Evolutionary conservation across 2,113 vertebrate genomes (phyloP), one percentile per base, ranked within the genome.

Genomic region (Irena cyanogastra): DNA sequence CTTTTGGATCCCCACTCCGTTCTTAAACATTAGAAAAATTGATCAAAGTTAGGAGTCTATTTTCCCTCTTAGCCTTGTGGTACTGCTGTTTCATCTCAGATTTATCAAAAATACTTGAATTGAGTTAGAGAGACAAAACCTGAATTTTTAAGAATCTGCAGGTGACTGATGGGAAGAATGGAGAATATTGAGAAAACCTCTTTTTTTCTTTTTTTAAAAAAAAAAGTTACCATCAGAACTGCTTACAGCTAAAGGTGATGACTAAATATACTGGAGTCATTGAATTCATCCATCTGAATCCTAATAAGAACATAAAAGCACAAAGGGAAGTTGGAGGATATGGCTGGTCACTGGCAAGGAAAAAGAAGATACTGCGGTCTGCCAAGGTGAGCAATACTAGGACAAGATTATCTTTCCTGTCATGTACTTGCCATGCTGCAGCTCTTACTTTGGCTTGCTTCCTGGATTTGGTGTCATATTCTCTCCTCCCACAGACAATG

Each of bases 381-480:
- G 13, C 50, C 5, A 11, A 91, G 39, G 74, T 82, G 65, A 89
- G 64, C 0, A 0, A 37, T 2, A 2, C 65, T 82, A 64, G 60
- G 81, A 69, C 13, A n/a, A 47, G 52, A 78, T 95, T 95, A 37
- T 57, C 57, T 93, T 96, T 89, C 75, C 65, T 94, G 77, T 75
- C 66, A 69, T 76, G 85, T 77, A 72, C 54, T 83, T 91, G 14
- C 49, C 31, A 44, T 75, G 37, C 68, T 84, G 56, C 53, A 87
- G 44, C 35, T 83, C 44, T 65, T 35, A 11, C 26, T 79, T 87
- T 8, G n/a, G 39, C 33, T 70, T 49, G 16, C 1, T 5, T 23
- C 63, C 24, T 64, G 69, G 3, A 3, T 27, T 78, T 68, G 39
- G 16, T 84, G 56, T 54, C 3, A 2, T 66, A 66, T 65, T 50